Evolutionary conservation across 2,797 vertebrate species (phyloP).

Genomic region (Sebastes kiyomatsui): DNA sequence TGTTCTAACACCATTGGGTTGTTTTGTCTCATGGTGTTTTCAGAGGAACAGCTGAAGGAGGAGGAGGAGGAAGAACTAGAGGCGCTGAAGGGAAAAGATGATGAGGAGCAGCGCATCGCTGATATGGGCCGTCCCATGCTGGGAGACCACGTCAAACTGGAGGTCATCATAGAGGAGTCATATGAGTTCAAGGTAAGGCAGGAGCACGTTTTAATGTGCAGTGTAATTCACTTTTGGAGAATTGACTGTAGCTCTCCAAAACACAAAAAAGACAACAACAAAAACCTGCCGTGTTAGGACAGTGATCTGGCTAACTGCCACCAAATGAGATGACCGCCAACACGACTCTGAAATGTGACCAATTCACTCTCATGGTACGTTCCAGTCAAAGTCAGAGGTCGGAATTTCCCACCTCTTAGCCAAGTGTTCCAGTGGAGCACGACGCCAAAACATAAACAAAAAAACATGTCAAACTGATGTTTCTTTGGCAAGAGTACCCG

Average conservation of each 20-base stretch:
- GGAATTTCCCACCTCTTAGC: not conserved
- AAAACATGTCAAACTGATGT: not conserved
- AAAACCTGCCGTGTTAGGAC: not conserved
- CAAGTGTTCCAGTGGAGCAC: not conserved
- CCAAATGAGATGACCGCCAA: not conserved
- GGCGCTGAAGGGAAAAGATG: slow-evolving; percentile 89
- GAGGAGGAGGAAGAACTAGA: slow-evolving; percentile 86
- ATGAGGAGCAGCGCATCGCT: slow-evolving; percentile 92
- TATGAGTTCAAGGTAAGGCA: slow-evolving; percentile 95
- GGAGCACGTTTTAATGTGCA: not conserved
- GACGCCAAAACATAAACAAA: not conserved
- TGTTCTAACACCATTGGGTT: not conserved
- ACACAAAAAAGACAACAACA: not conserved
- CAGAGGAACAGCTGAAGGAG: slow-evolving; percentile 85
- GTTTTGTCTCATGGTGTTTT: slow-evolving; percentile 44
- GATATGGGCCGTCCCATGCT: slow-evolving; percentile 96
- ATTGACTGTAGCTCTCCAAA: not conserved
- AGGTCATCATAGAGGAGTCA: slow-evolving; percentile 97
- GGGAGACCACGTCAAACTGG: slow-evolving; percentile 94
- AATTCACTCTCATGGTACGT: not conserved
- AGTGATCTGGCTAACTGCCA: not conserved
- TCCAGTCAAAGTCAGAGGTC: not conserved
- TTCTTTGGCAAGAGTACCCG: not conserved
- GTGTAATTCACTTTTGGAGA: not conserved
- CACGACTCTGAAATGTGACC: not conserved